Evolutionary conservation across 2,113 vertebrate genomes (phyloP).

Genomic region (Chroicocephalus ridibundus): DNA sequence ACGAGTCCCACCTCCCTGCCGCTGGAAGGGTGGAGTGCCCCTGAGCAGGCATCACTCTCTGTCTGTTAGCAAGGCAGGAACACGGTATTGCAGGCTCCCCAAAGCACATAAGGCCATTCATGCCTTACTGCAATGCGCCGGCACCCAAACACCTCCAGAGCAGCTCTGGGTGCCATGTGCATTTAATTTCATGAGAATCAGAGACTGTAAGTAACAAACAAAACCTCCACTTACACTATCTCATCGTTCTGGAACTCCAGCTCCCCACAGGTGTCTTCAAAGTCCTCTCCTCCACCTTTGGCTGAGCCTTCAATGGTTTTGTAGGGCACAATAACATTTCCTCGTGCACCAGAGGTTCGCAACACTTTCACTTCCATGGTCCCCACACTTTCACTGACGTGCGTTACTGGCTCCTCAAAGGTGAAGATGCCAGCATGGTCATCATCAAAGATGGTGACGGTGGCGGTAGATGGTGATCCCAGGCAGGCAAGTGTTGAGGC

Average conservation of each 20-base stretch:
- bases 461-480: conserved; percentile 85
- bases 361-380: conserved; percentile 94
- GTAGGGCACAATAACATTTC: conserved; percentile 91
- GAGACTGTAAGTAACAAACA: not conserved
- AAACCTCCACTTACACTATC: conserved; percentile 86
- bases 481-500: conserved; percentile 75
- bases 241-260: conserved; percentile 96
- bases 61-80: not conserved
- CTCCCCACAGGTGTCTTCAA: conserved; percentile 91
- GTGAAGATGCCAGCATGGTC: conserved; percentile 95
- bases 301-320: conserved; percentile 90
- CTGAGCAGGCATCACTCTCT: not conserved
- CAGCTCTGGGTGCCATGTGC: not conserved
- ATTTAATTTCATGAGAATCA: not conserved
- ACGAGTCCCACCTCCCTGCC: not conserved
- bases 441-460: conserved; percentile 92
- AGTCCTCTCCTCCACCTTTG: conserved; percentile 95
- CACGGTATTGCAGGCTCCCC: not conserved
- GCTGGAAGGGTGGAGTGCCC: not conserved
- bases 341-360: conserved; percentile 88
- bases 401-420: conserved; percentile 86
- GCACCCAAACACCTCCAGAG: not conserved
- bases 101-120: not conserved
- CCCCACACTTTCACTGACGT: conserved; percentile 91
- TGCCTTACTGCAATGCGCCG: not conserved